Evolutionary conservation across 2,888 invertebrate species (phyloP).

Genomic region (Acronicta alni): DNA sequence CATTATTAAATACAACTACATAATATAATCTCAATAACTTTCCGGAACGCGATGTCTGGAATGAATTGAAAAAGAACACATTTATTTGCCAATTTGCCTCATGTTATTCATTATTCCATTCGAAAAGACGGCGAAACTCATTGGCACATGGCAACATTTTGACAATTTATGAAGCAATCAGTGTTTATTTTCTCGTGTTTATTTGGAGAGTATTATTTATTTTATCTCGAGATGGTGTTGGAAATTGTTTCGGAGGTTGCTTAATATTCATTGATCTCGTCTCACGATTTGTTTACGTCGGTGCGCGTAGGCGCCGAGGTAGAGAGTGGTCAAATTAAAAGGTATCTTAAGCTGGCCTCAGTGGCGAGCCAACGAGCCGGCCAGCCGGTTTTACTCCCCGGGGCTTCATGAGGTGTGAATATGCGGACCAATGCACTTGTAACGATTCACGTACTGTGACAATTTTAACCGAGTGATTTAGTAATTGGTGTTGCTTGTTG

Average conservation of each 20-base stretch:
- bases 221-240: conserved; percentile 77
- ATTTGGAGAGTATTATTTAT: conserved; percentile 82
- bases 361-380: conserved; percentile 37
- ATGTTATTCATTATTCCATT: conserved; percentile 76
- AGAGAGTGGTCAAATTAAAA: conserved; percentile 78
- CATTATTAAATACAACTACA: conserved; percentile 27
- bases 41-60: conserved; percentile 65
- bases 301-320: conserved; percentile 74
- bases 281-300: conserved; percentile 84
- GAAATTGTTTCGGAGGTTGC: conserved; percentile 82
- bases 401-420: conserved; percentile 83
- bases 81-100: conserved; percentile 79
- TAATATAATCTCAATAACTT: conserved; percentile 75
- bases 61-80: conserved; percentile 65
- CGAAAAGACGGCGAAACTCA: conserved; percentile 72
- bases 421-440: conserved; percentile 72
- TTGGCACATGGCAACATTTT: conserved; percentile 74
- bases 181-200: conserved; percentile 79
- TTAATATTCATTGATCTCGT: conserved; percentile 87
- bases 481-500: conserved; percentile 38
- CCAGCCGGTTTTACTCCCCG: conserved; percentile 76
- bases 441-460: conserved; percentile 71
- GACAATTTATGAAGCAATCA: conserved; percentile 87
- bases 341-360: conserved; percentile 57
- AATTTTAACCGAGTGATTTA: conserved; percentile 65